phyloP scores from a whole-genome alignment of 2,113 vertebrate species.

The Echinops telfairi region DNA sequence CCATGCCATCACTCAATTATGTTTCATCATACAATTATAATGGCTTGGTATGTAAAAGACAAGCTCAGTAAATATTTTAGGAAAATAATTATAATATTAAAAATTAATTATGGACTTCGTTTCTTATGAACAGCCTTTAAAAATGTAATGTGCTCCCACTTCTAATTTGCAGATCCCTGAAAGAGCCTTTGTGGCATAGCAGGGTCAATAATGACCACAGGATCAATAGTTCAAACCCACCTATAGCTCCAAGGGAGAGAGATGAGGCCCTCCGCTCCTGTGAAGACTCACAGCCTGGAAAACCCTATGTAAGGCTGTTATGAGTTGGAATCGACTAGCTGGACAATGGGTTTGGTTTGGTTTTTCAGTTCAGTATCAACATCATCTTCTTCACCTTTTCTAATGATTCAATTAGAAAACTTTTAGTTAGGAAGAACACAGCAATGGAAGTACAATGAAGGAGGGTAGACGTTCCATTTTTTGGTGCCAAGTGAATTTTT shows the following conservation, averaged over 20 bases:
- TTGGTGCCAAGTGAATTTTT: constrained; percentile 25
- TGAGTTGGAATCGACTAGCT: no score
- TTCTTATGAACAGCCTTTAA: neutral
- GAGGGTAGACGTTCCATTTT: constrained; percentile 15
- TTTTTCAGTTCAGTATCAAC: constrained; percentile 50
- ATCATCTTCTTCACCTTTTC: constrained; percentile 49
- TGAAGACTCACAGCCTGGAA: no score
- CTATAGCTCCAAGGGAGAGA: no score
- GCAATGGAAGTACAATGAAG: neutral
- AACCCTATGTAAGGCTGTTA: no score
- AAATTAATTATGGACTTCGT: constrained; percentile 19
- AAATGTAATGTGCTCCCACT: constrained; percentile 36
- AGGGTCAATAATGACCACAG: no score
- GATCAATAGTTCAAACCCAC: no score
- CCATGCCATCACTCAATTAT: neutral
- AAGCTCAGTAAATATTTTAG: constrained; percentile 30
- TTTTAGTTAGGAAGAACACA: constrained; percentile 42
- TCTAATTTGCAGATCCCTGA: neutral
- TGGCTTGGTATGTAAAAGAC: neutral
- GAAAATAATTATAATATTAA: constrained; percentile 22
- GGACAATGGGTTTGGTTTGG: no score
- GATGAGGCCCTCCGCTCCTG: no score
- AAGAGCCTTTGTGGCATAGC: no score
- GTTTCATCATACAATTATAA: neutral
- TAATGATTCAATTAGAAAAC: constrained; percentile 31